Conservation (phyloP, 2,888 invertebrate genomes). For the Chesias legatella region DNA sequence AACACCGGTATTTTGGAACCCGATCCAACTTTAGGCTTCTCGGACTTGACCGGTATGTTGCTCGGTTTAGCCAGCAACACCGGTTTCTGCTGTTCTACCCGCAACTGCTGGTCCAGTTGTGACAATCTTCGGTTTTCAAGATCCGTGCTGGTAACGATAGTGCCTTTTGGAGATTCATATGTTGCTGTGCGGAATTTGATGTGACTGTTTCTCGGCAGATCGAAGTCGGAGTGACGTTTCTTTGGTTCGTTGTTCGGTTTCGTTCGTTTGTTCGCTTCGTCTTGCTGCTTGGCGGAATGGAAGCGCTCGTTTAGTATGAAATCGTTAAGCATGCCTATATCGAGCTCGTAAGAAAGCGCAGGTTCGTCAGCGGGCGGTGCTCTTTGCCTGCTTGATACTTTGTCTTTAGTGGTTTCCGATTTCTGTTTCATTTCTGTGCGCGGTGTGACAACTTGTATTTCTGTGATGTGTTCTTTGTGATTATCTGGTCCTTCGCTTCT, state of each 20-base stretch:
- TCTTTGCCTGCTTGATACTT: conserved; percentile 65
- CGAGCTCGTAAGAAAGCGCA: conserved; percentile 63
- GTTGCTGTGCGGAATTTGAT: conserved; percentile 83
- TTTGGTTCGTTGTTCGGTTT: conserved; percentile 67
- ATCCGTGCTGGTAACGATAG: conserved; percentile 76
- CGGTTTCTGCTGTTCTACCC: conserved; percentile 61
- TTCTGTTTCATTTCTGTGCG: conserved; percentile 57
- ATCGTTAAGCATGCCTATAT: conserved; percentile 69
- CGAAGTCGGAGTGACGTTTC: conserved; percentile 76
- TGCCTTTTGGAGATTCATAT: conserved; percentile 80
- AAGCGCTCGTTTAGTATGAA: conserved; percentile 72
- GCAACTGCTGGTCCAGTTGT: conserved; percentile 72
- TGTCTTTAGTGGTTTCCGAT: conserved; percentile 49
- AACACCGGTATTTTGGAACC: conserved; percentile 79
- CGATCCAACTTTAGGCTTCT: conserved; percentile 55
- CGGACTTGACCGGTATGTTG: conserved; percentile 68
- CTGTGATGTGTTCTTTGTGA: conserved; percentile 83
- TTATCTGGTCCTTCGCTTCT: conserved; percentile 38
- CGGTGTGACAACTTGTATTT: conserved; percentile 85
- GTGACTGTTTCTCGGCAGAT: conserved; percentile 76
- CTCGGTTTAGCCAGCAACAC: conserved; percentile 67
- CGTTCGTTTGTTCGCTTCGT: conserved; percentile 62
- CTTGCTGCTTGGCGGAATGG: conserved; percentile 64
- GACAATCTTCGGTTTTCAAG: conserved; percentile 79
- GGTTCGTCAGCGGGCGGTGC: conserved; percentile 58